Percentiles rank a stretch among this genome's conserved stretches.
These are phyloP conservation scores for Drosophila sp. DNA, from an alignment of 1,140 invertebrate genomes.

Conservation along the genomic window DNA sequence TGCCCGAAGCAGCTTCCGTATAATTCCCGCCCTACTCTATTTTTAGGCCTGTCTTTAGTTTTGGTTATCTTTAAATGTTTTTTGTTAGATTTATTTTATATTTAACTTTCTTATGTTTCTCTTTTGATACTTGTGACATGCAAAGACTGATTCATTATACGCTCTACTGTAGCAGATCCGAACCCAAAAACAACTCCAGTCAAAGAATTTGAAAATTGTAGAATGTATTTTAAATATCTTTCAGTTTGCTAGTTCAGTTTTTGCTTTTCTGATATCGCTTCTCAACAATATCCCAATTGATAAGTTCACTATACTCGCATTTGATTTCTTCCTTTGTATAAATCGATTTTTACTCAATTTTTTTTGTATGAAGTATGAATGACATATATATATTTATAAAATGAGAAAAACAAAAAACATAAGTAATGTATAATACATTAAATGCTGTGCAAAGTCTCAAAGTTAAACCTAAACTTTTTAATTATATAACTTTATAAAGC, in stretches of 20 bases:
- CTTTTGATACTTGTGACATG: constrained; percentile 73
- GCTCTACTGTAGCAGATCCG: constrained; percentile 51
- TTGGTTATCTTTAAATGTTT: neutral
- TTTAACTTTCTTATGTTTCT: constrained; percentile 41
- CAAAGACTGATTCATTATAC: constrained; percentile 79
- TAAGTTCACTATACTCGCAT: constrained; percentile 57
- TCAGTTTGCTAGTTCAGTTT: constrained; percentile 34
- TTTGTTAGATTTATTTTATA: neutral
- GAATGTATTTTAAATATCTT: constrained; percentile 4
- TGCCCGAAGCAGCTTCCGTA: constrained; percentile 37
- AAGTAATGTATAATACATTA: constrained; percentile 61
- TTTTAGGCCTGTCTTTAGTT: neutral
- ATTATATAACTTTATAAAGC: constrained; percentile 37
- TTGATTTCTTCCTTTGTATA: constrained; percentile 56
- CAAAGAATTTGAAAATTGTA: constrained; percentile 15
- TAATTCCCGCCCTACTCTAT: constrained; percentile 19
- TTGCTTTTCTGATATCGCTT: constrained; percentile 5
- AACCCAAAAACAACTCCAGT: constrained; percentile 5
- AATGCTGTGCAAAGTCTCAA: constrained; percentile 78
- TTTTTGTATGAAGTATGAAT: constrained; percentile 40
- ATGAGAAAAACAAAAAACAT: constrained; percentile 34
- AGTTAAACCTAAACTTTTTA: constrained; percentile 75
- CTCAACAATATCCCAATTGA: constrained; percentile 36
- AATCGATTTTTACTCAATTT: constrained; percentile 61
- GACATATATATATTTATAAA: constrained; percentile 44